Conservation (phyloP, 1,140 invertebrate species). For the Teleogryllus occipitalis region DNA sequence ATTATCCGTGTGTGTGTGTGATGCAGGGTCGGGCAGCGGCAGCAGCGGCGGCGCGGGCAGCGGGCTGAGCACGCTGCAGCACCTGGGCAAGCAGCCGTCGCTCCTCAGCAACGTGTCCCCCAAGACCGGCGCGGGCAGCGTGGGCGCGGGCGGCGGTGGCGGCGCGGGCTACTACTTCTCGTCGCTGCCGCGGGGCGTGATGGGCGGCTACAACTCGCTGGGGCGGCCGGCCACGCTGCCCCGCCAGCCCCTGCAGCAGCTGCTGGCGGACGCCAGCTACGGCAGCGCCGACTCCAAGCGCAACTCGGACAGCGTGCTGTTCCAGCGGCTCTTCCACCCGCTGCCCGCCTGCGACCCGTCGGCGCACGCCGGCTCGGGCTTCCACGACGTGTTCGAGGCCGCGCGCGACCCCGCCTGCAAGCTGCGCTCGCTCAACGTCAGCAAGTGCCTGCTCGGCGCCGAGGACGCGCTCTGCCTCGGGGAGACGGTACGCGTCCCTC, state of each 20-base stretch:
- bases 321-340: constrained; percentile 41
- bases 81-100: constrained; percentile 17
- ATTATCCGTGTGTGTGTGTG: neutral
- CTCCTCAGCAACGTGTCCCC: constrained; percentile 33
- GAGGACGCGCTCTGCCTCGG: constrained; percentile 47
- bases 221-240: constrained; percentile 39
- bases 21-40: constrained; percentile 37
- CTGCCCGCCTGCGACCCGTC: constrained; percentile 41
- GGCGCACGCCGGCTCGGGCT: constrained; percentile 39
- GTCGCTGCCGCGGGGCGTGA: constrained; percentile 38
- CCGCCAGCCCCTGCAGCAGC: constrained; percentile 37
- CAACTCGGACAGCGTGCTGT: constrained; percentile 44
- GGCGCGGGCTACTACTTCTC: constrained; percentile 36
- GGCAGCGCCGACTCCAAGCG: constrained; percentile 40
- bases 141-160: constrained; percentile 38
- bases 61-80: constrained; percentile 34
- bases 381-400: constrained; percentile 41
- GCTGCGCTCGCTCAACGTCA: constrained; percentile 44
- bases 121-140: constrained; percentile 20
- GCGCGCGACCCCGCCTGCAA: constrained; percentile 40
- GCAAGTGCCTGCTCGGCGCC: constrained; percentile 32
- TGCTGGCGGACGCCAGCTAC: constrained; percentile 28
- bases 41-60: constrained; percentile 38
- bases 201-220: constrained; percentile 35
- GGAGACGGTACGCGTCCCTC: constrained; percentile 28